These are phyloP conservation scores for Hippopotamyrus pictus DNA, from an alignment of 2,797 vertebrate genomes.

Conservation along the genomic window DNA sequence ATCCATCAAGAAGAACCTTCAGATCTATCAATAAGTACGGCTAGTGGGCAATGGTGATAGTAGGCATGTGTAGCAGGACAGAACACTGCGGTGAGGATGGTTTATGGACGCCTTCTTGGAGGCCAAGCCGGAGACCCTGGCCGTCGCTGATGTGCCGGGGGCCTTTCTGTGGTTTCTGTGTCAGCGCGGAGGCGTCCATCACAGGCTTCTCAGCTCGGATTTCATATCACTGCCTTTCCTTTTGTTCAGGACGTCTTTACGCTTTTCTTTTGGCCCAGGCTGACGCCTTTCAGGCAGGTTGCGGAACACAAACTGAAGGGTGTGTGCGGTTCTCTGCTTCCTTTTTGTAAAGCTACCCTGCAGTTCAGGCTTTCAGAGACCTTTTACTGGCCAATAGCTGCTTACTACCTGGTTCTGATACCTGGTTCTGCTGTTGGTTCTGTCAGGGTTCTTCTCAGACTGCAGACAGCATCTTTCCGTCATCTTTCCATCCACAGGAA, in stretches of 20 bases:
- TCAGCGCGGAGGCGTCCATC: not conserved
- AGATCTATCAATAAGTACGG: not conserved
- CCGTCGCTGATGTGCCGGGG: not conserved
- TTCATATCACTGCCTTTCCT: not conserved
- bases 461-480: not conserved
- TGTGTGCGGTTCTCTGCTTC: not conserved
- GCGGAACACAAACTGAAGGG: not conserved
- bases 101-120: not conserved
- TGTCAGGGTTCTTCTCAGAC: not conserved
- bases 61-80: not conserved
- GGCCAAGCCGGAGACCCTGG: not conserved
- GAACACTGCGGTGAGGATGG: not conserved
- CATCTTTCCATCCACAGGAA: not conserved
- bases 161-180: not conserved
- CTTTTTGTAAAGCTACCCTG: not conserved
- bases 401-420: not conserved
- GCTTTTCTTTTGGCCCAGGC: not conserved
- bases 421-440: not conserved
- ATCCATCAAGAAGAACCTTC: not conserved
- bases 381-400: not conserved
- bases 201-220: not conserved
- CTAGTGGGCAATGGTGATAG: not conserved
- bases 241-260: not conserved
- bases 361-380: not conserved
- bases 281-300: not conserved